phyloP scores from a whole-genome alignment of 2,797 vertebrate species.

The Enteromius trimaculatus region DNA sequence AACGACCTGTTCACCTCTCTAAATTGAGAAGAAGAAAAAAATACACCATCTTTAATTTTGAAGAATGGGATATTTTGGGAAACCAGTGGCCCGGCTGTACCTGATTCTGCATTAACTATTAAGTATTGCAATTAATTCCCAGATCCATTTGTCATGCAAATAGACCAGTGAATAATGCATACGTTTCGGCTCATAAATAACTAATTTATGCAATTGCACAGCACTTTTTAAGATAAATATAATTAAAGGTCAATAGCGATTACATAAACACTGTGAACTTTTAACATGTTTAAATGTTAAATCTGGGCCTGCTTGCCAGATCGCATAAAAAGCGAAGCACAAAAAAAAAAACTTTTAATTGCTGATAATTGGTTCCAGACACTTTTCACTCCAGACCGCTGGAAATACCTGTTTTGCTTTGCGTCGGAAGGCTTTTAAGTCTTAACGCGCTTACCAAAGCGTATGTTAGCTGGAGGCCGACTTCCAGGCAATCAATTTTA shows the following conservation, averaged over 20 bases:
- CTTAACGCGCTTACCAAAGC: slow-evolving; percentile 44
- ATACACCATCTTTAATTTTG: slow-evolving; percentile 26
- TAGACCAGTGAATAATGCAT: slow-evolving; percentile 65
- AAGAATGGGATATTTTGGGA: slow-evolving; percentile 57
- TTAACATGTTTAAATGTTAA: slow-evolving; percentile 46
- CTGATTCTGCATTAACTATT: slow-evolving; percentile 64
- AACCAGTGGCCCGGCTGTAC: slow-evolving; percentile 52
- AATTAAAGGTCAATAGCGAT: slow-evolving; percentile 65
- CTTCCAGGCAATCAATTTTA: slow-evolving; percentile 47
- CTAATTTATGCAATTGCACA: slow-evolving; percentile 62
- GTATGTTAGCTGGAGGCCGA: slow-evolving; percentile 34
- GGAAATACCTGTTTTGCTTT: slow-evolving; percentile 25
- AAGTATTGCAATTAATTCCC: slow-evolving; percentile 62
- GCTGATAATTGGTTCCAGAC: slow-evolving; percentile 14
- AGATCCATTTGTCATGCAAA: slow-evolving; percentile 65
- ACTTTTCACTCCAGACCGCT: background rate
- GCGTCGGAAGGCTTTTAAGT: background rate
- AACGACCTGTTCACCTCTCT: slow-evolving; percentile 12
- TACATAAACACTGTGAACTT: slow-evolving; percentile 58
- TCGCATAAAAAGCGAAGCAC: background rate
- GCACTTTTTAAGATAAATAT: slow-evolving; percentile 63
- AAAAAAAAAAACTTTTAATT: slow-evolving; percentile 1
- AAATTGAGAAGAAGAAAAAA: background rate
- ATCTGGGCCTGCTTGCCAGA: background rate
- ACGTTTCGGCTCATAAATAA: slow-evolving; percentile 62